A percentile compares a stretch with the other conserved stretches of the same genome.
Conservation (phyloP, 2,888 invertebrate genomes). For the Xestia c-nigrum region DNA sequence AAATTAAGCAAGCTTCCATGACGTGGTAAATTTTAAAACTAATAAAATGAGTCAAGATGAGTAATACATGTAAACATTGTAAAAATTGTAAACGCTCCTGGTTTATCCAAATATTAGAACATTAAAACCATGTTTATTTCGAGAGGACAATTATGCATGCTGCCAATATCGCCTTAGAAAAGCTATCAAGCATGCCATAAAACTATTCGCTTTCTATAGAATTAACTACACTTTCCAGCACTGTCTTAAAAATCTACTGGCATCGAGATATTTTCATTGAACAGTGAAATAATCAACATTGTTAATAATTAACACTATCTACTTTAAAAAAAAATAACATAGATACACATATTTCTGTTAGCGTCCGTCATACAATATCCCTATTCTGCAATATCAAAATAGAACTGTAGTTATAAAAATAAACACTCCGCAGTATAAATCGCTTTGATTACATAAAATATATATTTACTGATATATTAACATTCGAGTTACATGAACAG, state of each 20-base stretch:
- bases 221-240: slow-evolving; percentile 19
- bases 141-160: slow-evolving; percentile 20
- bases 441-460: slow-evolving; percentile 34
- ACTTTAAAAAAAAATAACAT: slow-evolving; percentile 14
- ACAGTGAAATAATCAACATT: slow-evolving; percentile 12
- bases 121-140: slow-evolving; percentile 34
- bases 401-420: slow-evolving; percentile 52
- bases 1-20: slow-evolving; percentile 14
- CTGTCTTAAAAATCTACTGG: not conserved
- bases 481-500: slow-evolving; percentile 44
- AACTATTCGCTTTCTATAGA: slow-evolving; percentile 4
- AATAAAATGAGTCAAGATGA: slow-evolving; percentile 47
- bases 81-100: slow-evolving; percentile 32
- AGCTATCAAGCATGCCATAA: not conserved
- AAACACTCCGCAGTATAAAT: slow-evolving; percentile 60
- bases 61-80: slow-evolving; percentile 35
- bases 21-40: slow-evolving; percentile 30
- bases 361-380: not conserved
- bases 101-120: slow-evolving; percentile 2
- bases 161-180: slow-evolving; percentile 25
- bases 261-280: not conserved
- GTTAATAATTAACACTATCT: not conserved
- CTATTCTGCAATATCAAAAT: slow-evolving; percentile 31
- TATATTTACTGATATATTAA: slow-evolving; percentile 39
- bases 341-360: slow-evolving; percentile 8